Evolutionary conservation across 2,888 invertebrate genomes (phyloP), one percentile per base, ranked within the genome.

Genomic region (Tanypteryx hageni): DNA sequence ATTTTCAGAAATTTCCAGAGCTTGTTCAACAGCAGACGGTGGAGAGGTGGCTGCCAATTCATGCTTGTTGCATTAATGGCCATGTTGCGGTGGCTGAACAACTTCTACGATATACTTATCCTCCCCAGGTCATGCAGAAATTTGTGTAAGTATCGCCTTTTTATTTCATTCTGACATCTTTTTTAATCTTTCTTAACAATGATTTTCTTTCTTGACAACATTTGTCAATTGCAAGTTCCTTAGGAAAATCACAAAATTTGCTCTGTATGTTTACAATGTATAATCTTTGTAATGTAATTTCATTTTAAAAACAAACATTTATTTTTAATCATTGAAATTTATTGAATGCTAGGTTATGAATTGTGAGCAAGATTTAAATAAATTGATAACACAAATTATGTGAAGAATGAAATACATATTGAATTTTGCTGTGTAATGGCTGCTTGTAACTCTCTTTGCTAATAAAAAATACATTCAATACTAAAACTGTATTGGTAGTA

Each of bases 31-130:
- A 97, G 95, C 96, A 97, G 93, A 99, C 99, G 0, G 98, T 98
- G 0, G 99, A 99, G 95, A 97, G 97, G 94, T 98, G 99, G 98
- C 95, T 99, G 93, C 99, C 99, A 0, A 96, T 99, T 44, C 99
- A 99, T 95, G 98, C 99, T 11, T 98, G 98, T 82, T 97, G 98
- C 93, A 98, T 98, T 94, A 98, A 98, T 94, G 98, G 98, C 0
- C 98, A 99, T 95, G 96, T 97, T 57, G 94, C 96, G 16, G 95
- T 99, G 61, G 96, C 99, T 92, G 97, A 98, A 92, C 95, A 98
- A 92, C 96, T 99, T 16, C 96, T 99, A 16, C 96, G 97, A 94
- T 98, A 97, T 95, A 96, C 97, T 0, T 99, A 99, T 95, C 98
- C 99, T 0, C 96, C 96, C 59, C 95, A 96, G 94, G 95, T 97